These are phyloP conservation scores for Dromococcyx pavoninus DNA, from an alignment of 2,797 vertebrate species.

Conservation along the genomic window DNA sequence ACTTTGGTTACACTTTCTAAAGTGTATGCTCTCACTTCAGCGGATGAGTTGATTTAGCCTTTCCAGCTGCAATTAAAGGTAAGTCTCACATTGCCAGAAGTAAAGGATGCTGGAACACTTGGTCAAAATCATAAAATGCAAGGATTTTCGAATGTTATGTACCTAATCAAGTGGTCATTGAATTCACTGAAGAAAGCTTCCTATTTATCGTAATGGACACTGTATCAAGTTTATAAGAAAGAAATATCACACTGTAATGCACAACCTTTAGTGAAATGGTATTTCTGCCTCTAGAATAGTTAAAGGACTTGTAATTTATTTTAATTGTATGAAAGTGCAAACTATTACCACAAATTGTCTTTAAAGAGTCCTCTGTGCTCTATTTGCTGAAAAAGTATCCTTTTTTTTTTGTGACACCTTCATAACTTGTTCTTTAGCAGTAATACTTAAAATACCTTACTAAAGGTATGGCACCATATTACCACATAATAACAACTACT, in stretches of 20 bases:
- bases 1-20: neutral
- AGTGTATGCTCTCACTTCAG: neutral
- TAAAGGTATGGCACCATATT: neutral
- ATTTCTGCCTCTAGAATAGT: neutral
- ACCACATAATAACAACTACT: neutral
- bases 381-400: neutral
- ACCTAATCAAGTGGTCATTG: neutral
- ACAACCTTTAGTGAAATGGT: neutral
- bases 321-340: neutral
- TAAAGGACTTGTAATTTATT: neutral
- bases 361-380: neutral
- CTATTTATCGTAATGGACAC: no score
- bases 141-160: neutral
- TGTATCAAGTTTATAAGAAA: neutral
- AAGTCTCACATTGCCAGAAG: neutral
- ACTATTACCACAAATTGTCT: neutral
- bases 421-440: neutral
- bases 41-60: neutral
- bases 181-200: neutral
- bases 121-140: neutral
- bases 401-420: neutral
- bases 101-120: neutral
- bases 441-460: neutral
- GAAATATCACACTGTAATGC: neutral
- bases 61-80: neutral